Base-by-base conservation (phyloP, 2,797 vertebrate genomes). In the Agapornis canus region DNA sequence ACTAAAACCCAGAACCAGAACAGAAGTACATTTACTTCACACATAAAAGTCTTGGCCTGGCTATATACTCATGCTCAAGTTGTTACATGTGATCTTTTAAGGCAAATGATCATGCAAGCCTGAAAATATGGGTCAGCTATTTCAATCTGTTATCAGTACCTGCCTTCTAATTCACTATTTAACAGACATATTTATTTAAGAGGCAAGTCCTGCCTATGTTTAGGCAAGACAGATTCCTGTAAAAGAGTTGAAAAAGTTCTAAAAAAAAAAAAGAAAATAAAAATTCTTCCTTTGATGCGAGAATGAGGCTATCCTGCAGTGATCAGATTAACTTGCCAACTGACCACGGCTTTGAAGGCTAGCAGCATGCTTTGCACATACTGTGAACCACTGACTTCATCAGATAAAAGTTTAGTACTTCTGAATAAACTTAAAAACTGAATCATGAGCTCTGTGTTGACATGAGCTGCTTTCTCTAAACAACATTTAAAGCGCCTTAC, bases 201-300 rank as follows among this genome's bases (percentile, higher is more conserved):
- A 1, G 69, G 60, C 70, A 94, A 93, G 57, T 73, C 29, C 57
- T 85, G 69, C 47, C 75, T 90, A 69, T 82, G 88, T 91, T 97
- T 95, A 96, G 93, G 92, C 82, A 94, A 97, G 92, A 92, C 73
- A 84, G 71, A 69, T 66, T 90, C 64, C 79, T 81, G 68, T 73
- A 94, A 77, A 86, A 95, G 63, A 86, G 81, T 32, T 48, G 79
- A 57, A 81, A 91, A 91, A 79, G 65, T 82, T 90, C n/a, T 82
- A 7, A 90, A 93, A 92, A 88, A 70, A 45, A 45, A 65, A 42
- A 16, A 43, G 19, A 40, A 40, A 7, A 42, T 39, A 10, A 22
- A 57, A 82, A 92, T 82, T 95, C 77, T 63, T 97, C 68, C 97
- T 98, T 98, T 98, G 97, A 97, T 98, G 95, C 59, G 1, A 88